Evolutionary conservation across 2,888 invertebrate genomes (phyloP), one percentile per base, ranked within the genome.

Genomic region (Zeuzera pyrina): DNA sequence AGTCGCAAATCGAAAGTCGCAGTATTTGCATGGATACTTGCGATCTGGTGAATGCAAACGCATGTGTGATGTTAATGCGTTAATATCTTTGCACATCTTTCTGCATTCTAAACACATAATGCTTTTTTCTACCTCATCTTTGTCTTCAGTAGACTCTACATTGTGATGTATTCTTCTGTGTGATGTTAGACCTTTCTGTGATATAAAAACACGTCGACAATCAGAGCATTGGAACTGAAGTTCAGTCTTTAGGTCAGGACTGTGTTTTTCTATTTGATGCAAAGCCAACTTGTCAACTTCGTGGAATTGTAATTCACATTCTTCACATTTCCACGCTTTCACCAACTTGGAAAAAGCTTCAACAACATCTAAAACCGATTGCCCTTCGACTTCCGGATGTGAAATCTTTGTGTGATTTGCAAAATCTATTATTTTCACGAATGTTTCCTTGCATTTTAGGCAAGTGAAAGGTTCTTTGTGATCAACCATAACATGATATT

Each of bases 241-340:
- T 32, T 73, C 70, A 0, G 59, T 42, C 45, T 69, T 78, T 8
- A 64, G 40, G 15, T 78, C 77, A 0, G 70, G 71, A 29, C 65
- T 65, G 29, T 83, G 81, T 26, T 62, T 56, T 30, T 79, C 74
- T 2, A 76, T 55, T 37, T 79, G 73, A 39, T 81, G 81, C 37
- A 71, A 41, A 0, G 79, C 81, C 6, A 83, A 45, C 38, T 79
- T 78, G 27, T 81, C 79, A 0, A 78, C 73, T 39, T 78, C 73
- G 10, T 76, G 68, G 29, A 81, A 81, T 35, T 83, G 81, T 6
- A 71, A 31, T 1, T 68, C 68, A 28, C 83, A 83, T 26, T 74
- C 77, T n/a, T 78, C 76, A 29, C 83, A 83, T 41, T 79, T 83
- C 83, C 83, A 83, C n/a, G 77, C 77, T 41, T 73, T 65, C 0